Conservation (phyloP, 1,140 invertebrate genomes). For the Carposina sasakii region DNA sequence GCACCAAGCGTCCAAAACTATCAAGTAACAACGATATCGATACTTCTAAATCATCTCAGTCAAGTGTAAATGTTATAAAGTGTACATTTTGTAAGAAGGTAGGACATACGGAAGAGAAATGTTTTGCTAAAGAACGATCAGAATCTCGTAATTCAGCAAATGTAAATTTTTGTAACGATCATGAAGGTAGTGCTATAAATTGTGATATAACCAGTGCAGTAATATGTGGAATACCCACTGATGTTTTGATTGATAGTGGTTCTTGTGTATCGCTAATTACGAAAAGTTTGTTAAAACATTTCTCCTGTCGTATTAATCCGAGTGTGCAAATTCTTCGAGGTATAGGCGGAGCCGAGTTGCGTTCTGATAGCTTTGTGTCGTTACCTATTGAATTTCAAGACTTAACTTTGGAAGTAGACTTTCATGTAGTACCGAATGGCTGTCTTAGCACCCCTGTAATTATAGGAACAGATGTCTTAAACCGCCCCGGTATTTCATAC, state of each 20-base stretch:
- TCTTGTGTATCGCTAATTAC: conserved; percentile 8
- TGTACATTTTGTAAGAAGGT: conserved; percentile 10
- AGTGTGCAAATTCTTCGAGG: background rate
- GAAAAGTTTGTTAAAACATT: background rate
- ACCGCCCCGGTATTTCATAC: conserved; percentile 3
- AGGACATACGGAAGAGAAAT: conserved; percentile 1
- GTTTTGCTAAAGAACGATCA: conserved; percentile 11
- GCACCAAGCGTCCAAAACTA: background rate
- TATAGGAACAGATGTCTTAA: conserved; percentile 12
- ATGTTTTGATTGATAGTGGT: conserved; percentile 12
- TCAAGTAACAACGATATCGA: too few relatives aligned
- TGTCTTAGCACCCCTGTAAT: conserved; percentile 2
- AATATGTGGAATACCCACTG: conserved; percentile 1
- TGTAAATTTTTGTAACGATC: conserved; percentile 10
- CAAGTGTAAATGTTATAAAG: too few relatives aligned
- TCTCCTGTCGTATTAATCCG: background rate
- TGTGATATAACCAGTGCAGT: background rate
- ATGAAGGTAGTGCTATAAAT: too few relatives aligned
- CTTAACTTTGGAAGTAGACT: conserved; percentile 8
- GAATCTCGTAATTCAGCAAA: conserved; percentile 4
- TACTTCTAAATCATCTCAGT: too few relatives aligned
- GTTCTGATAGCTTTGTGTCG: background rate
- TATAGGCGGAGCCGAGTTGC: background rate
- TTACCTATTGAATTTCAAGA: conserved; percentile 6
- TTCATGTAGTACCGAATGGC: background rate